Evolutionary conservation across 2,888 invertebrate genomes (phyloP), one percentile per base, ranked within the genome.

Genomic region (Heliconius charithonia): DNA sequence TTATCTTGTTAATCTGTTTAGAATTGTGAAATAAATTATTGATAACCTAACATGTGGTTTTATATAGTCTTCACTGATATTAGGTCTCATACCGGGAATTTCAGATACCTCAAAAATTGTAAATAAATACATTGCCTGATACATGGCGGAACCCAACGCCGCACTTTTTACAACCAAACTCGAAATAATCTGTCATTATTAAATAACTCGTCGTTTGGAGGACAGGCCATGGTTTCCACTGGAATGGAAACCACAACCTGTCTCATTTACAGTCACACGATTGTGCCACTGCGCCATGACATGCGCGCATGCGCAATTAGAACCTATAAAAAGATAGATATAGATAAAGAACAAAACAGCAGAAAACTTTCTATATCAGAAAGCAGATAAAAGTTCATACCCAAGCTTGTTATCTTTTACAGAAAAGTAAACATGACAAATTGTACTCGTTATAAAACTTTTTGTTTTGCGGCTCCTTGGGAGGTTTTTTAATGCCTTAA

Each of bases 1-100:
- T 93, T 94, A 90, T 88, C 85, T 88, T 90, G 86, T 86, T 87
- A 87, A 85, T 83, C 83, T 84, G 84, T 93, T 91, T 91, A 86
- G 87, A 89, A 87, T 85, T 88, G 88, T 86, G 86, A 90, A 89
- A 91, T 89, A 90, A 91, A 89, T 84, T 85, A 62, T 73, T 73
- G 73, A 73, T 12, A 59, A 73, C 22, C 25, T 32, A 32, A 37
- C 1, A 25, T 63, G 9, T 32, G 37, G 13, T 27, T 37, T 65
- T 65, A 27, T 32, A 22, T 22, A 19, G 13, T 65, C 37, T 19
- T 63, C 29, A 63, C 19, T 76, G 69, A 32, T 69, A 19, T 27
- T 25, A 62, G 62, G 45, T 19, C 25, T 69, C 10, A 4, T 10
- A 22, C 0, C 59, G n/a, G 3, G 22, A 10, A 10, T 59, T 59